Conservation (phyloP, 1,140 invertebrate species). For the Brevipalpus yothersi region DNA sequence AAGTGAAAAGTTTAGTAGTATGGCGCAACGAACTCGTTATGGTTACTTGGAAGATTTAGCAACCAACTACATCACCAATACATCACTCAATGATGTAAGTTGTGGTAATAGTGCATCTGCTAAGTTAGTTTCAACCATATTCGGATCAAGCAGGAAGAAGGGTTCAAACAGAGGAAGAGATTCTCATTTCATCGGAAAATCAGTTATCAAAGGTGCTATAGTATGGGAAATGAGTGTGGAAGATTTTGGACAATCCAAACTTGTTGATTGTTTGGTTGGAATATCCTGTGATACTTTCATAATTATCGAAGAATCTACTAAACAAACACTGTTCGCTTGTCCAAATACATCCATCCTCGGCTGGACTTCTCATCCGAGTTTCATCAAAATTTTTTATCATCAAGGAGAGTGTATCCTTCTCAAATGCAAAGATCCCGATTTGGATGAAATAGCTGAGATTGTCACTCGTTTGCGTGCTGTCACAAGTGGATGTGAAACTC, state of each 20-base stretch:
- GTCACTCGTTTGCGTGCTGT: constrained; percentile 40
- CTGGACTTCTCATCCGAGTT: constrained; percentile 8
- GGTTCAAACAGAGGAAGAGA: neutral
- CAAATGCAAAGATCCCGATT: constrained; percentile 22
- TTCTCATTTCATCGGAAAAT: constrained; percentile 28
- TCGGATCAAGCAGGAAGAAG: constrained; percentile 1
- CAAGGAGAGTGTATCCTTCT: constrained; percentile 9
- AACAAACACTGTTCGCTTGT: constrained; percentile 5
- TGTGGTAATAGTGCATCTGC: neutral
- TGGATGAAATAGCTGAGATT: constrained; percentile 50
- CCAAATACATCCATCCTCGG: constrained; percentile 9
- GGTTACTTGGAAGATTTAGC: constrained; percentile 79
- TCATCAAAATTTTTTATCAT: constrained; percentile 7
- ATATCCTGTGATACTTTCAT: constrained; percentile 35
- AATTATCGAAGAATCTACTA: constrained; percentile 4
- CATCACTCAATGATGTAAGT: constrained; percentile 35
- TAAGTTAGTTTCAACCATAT: constrained; percentile 5
- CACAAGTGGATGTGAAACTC: constrained; percentile 39
- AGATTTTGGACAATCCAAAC: constrained; percentile 31
- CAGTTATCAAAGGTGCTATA: constrained; percentile 37
- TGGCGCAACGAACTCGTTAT: constrained; percentile 82
- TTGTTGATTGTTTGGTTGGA: constrained; percentile 55
- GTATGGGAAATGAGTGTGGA: constrained; percentile 31
- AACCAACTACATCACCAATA: constrained; percentile 53
- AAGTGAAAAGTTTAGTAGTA: constrained; percentile 86